Evolutionary conservation across 2,888 invertebrate genomes (phyloP).

Genomic region (Cerastis rubricosa): DNA sequence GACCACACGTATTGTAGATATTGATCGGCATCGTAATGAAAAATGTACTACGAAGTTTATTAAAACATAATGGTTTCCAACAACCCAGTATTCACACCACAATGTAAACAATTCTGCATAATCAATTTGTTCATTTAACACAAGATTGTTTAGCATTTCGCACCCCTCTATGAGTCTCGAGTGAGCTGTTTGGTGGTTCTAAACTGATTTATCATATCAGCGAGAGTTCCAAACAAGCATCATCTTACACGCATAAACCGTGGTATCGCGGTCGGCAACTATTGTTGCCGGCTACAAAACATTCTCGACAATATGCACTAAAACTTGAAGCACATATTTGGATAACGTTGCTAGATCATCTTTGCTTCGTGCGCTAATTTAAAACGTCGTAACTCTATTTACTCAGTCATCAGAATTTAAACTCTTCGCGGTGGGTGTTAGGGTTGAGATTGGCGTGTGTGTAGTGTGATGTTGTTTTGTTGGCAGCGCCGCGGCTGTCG

Average conservation of each 20-base stretch:
- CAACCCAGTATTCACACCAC: conserved; percentile 22
- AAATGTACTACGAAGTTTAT: conserved; percentile 17
- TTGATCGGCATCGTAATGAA: conserved; percentile 22
- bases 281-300: conserved; percentile 78
- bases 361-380: conserved; percentile 68
- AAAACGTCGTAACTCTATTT: conserved; percentile 70
- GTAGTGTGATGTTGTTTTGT: conserved; percentile 58
- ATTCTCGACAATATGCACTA: conserved; percentile 86
- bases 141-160: conserved; percentile 82
- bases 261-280: conserved; percentile 82
- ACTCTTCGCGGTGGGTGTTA: conserved; percentile 68
- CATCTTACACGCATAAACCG: conserved; percentile 90
- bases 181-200: conserved; percentile 86
- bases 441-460: conserved; percentile 64
- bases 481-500: conserved; percentile 64
- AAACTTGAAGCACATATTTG: conserved; percentile 86
- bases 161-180: conserved; percentile 83
- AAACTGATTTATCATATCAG: conserved; percentile 91
- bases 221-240: conserved; percentile 88
- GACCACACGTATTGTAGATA: conserved; percentile 36
- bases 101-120: conserved; percentile 74
- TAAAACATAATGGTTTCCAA: conserved; percentile 25
- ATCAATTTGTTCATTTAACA: conserved; percentile 87
- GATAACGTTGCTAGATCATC: conserved; percentile 80
- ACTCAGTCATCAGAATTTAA: conserved; percentile 58